Base-by-base conservation (phyloP, 2,113 vertebrate species). In the Pelobates fuscus region DNA sequence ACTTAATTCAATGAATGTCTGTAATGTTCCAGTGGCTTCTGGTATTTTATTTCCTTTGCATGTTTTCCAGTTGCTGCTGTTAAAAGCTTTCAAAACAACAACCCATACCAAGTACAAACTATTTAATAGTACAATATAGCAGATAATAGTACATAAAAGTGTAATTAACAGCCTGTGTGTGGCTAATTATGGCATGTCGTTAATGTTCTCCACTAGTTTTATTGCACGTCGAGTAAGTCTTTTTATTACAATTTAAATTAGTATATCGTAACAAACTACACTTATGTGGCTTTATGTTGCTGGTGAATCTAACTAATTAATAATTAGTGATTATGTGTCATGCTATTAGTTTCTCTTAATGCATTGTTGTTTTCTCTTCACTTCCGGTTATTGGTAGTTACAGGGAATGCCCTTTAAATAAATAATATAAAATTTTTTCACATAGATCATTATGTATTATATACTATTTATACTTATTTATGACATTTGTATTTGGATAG, bases 301-400 rank as follows among this genome's bases (percentile, higher is more conserved):
- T 61, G 74, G 57, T 70, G 66, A 52, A 58, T 59, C 67, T 77
- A 46, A 18, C 57, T 52, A 32, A 46, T n/a, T n/a, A n/a, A n/a
- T n/a, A n/a, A n/a, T n/a, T n/a, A n/a, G n/a, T n/a, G n/a, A n/a
- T 32, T 46, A 46, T 17, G 61, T 21, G 30, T 26, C 29, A 41
- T 15, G 37, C 8, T 77, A 77, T 70, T 55, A 23, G 66, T 30
- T 62, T 29, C 43, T 63, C 52, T 37, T 63, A 29, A 43, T 54
- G 24, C 46, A 52, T 20, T 20, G 43, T 43, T 77, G 49, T 70
- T 70, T 77, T 63, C 74, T 57, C 25, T 77, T 70, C 58, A 63
- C 67, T 62, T 18, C 26, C 29, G 10, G 12, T 27, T 27, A 6
- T 15, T 29, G n/a, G 63, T 76, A 59, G 67, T 76, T 59, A 26